Conservation (phyloP, 2,888 invertebrate genomes). For the Rhagium mordax region DNA sequence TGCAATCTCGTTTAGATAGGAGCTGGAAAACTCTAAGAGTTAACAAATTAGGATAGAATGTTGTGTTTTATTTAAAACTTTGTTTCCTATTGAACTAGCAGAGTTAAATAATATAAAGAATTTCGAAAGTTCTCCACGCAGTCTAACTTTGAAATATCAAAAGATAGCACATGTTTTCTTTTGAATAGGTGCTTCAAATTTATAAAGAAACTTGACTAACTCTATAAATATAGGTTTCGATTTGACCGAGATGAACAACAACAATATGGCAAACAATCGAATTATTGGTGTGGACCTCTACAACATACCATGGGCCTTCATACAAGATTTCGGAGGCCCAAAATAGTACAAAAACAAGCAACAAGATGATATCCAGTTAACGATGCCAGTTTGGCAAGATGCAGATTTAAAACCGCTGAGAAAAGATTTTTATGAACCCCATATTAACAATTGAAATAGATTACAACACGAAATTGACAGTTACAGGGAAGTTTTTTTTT, state of each 20-base stretch:
- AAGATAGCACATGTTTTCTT: too few species aligned
- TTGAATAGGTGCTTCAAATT: too few species aligned
- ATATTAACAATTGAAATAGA: slow-evolving; percentile 78
- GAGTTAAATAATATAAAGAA: too few species aligned
- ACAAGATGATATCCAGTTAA: slow-evolving; percentile 71
- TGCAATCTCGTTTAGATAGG: not conserved
- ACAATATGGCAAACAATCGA: slow-evolving; percentile 69
- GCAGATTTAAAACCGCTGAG: slow-evolving; percentile 83
- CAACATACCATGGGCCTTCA: slow-evolving; percentile 66
- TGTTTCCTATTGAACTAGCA: too few species aligned
- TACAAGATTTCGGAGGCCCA: slow-evolving; percentile 71
- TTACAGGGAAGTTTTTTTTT: too few species aligned
- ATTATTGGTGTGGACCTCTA: slow-evolving; percentile 69
- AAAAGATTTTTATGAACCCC: slow-evolving; percentile 93
- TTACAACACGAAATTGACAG: slow-evolving; percentile 82
- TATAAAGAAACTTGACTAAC: not conserved
- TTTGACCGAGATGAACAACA: slow-evolving; percentile 77
- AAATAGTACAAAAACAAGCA: slow-evolving; percentile 65
- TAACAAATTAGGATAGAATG: too few species aligned
- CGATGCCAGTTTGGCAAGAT: slow-evolving; percentile 88
- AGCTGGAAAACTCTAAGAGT: not conserved
- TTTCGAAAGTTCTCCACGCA: too few species aligned
- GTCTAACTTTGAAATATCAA: too few species aligned
- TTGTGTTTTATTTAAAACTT: too few species aligned
- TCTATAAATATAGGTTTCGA: slow-evolving; percentile 74